Base-by-base conservation (phyloP, 2,888 invertebrate species). In the Mesorhabditis sp. region DNA sequence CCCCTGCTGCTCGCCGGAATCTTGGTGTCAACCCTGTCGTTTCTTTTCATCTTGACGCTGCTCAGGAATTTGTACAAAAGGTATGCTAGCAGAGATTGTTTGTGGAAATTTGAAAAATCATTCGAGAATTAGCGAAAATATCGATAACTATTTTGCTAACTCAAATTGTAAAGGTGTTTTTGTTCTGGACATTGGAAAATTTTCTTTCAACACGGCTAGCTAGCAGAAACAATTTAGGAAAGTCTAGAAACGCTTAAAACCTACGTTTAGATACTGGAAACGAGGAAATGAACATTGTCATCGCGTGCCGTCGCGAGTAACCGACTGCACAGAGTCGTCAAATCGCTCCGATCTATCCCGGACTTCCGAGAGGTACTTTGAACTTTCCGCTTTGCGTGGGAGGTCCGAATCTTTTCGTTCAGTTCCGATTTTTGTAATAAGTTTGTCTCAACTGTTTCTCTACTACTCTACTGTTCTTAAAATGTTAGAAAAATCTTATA, bases 371-470 rank as follows among this genome's bases (percentile, higher is more conserved):
- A 50, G 50, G 50, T 50, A 50, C 50, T 50, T 50, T 50, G 2
- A 10, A 13, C n/a, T 50, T 50, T 13, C n/a, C n/a, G 10, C n/a
- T 50, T 10, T 2, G 58, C n/a, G n/a, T 10, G 50, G 7, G 7
- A 50, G 50, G 50, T 13, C 50, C 50, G 7, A 13, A 50, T 50
- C 7, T 6, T 13, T 50, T 13, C 6, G 50, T 50, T 50, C 50
- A 50, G 13, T 50, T 50, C 50, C 50, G 50, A 50, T 50, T 50
- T 50, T n/a, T n/a, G n/a, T n/a, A n/a, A n/a, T n/a, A n/a, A n/a
- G n/a, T n/a, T n/a, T n/a, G 28, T 28, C 28, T 28, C 28, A 1
- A 1, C 58, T 10, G 13, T 10, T 13, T 50, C 13, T 50, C 13
- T 50, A 50, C 50, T 50, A 10, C 13, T 50, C 50, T 10, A 10